These are phyloP conservation scores for Belgica antarctica DNA, from an alignment of 2,888 invertebrate species.

Conservation along the genomic window DNA sequence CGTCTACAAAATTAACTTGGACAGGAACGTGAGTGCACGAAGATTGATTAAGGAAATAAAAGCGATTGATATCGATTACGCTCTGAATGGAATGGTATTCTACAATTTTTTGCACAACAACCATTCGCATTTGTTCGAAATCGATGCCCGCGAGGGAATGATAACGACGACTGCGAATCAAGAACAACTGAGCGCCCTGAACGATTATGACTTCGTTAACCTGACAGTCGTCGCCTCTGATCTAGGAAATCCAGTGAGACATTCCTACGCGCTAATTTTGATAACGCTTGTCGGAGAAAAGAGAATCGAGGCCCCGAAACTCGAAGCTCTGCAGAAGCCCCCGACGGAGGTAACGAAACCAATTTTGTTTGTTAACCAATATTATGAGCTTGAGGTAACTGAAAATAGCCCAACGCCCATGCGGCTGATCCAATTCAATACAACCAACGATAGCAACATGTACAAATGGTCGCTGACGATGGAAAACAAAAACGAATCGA, in stretches of 20 bases:
- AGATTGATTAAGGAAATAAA: conserved; percentile 71
- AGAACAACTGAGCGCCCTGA: conserved; percentile 44
- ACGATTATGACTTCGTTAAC: conserved; percentile 61
- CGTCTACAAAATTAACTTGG: conserved; percentile 71
- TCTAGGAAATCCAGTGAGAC: conserved; percentile 77
- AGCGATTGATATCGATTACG: conserved; percentile 82
- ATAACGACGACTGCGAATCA: conserved; percentile 67
- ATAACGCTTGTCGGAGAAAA: conserved; percentile 65
- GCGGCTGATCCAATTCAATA: conserved; percentile 71
- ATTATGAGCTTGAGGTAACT: conserved; percentile 78
- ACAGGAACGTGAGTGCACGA: conserved; percentile 73
- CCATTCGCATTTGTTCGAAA: conserved; percentile 66
- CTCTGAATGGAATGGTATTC: conserved; percentile 76
- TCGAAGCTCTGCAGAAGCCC: not conserved
- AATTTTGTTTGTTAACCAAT: conserved; percentile 54
- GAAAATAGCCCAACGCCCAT: conserved; percentile 77
- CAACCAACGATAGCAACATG: conserved; percentile 66
- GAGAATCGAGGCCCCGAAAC: conserved; percentile 45
- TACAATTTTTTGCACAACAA: conserved; percentile 71
- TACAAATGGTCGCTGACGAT: conserved; percentile 65
- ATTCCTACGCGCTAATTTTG: conserved; percentile 71
- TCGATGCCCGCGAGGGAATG: conserved; percentile 82
- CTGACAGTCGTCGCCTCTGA: conserved; percentile 80
- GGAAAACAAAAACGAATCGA: conserved; percentile 55
- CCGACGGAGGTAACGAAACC: not conserved